Evolutionary conservation across 2,888 invertebrate genomes (phyloP), one percentile per base, ranked within the genome.

Genomic region (Piscicola geometra): DNA sequence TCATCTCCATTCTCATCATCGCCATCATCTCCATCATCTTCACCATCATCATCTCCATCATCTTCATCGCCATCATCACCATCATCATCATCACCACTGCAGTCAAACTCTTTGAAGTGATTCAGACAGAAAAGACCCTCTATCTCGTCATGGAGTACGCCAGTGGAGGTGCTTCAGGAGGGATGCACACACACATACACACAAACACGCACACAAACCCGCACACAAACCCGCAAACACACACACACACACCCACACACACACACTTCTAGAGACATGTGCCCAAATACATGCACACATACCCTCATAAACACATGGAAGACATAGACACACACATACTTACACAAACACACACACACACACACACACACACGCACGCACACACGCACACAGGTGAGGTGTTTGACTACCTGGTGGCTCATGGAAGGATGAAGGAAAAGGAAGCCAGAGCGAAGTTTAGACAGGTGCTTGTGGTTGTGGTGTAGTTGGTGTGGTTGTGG

Each of bases 101-200:
- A 85, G 86, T 86, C 36, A 86, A 86, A 81, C 78, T 86, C 75
- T 96, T 95, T 89, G 97, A 98, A 91, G 99, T 99, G 80, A 99
- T 99, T 87, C 98, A 99, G 89, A 99, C 98, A 80, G 99, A 99
- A 87, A 97, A 98, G 89, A 99, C 98, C 80, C 89, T 99, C 84
- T 99, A 99, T 89, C 90, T 99, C 86, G 99, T 99, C 80, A 98
- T 99, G 97, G 99, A 99, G 88, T 99, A 99, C 88, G 99, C 99
- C 80, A 95, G 95, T 81, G 98, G 98, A 76, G 98, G 88, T 86
- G 81, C 82, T 64, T 12, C n/a, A 64, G n/a, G n/a, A n/a, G n/a
- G n/a, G n/a, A n/a, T n/a, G n/a, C n/a, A n/a, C n/a, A n/a, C n/a
- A n/a, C n/a, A n/a, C n/a, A n/a, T n/a, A n/a, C n/a, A n/a, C n/a